Evolutionary conservation across 2,888 invertebrate species (phyloP), one percentile per base, ranked within the genome.

Genomic region (Synanthedon myopaeformis): DNA sequence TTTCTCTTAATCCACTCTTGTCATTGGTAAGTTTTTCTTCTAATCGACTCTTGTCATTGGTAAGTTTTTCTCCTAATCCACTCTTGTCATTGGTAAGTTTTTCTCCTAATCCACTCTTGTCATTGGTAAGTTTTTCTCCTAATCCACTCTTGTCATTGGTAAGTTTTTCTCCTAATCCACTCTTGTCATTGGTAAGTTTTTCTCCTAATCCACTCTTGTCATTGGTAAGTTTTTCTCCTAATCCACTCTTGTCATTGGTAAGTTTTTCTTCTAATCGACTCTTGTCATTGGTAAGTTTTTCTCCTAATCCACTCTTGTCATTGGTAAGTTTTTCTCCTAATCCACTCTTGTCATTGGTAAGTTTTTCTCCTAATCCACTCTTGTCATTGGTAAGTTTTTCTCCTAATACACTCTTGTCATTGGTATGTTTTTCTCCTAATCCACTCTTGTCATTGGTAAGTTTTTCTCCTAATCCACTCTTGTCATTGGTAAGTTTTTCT

Each of bases 141-240:
- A 10, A 10, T 35, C 8, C 28, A 28, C 35, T 35, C 61, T 86
- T 92, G 59, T 90, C 90, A 17, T 70, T 93, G 63, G 93, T 93
- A 74, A 73, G 61, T 58, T 50, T 28, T 52, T 12, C 49, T 19
- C 3, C 35, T 10, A 10, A 10, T 35, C 8, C 28, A 28, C 35
- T 35, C 61, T 86, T 92, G 59, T 90, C 90, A 17, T 70, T 93
- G 63, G 93, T 93, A 74, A 73, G 61, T 58, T 50, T 28, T 52
- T 12, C 49, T 19, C 3, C 35, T 10, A 10, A 10, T 35, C 8
- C 28, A 28, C 35, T 35, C 61, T 86, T 92, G 59, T 90, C 90
- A 17, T 70, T 93, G 63, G 93, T 93, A 74, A 73, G 61, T 58
- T 50, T 28, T 52, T 12, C 49, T 19, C 3, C 35, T 10, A 10